Evolutionary conservation across 2,888 invertebrate species (phyloP), one percentile per base, ranked within the genome.

Genomic region (Aromia moschata): DNA sequence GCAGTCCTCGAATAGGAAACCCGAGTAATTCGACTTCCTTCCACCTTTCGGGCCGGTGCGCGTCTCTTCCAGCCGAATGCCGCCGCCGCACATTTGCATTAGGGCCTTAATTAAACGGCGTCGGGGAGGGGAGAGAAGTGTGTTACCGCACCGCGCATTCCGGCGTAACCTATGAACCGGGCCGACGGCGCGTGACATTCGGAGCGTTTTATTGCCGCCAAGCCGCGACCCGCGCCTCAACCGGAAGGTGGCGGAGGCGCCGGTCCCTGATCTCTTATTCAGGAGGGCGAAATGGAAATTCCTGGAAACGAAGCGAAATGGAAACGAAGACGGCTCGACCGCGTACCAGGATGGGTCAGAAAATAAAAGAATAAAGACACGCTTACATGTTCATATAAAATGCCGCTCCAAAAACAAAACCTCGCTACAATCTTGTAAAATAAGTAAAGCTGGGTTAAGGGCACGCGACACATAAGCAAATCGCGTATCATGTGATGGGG

Each of bases 21-120:
- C 54, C 54, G 46, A 36, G 46, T 58, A 54, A 58, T 54, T 58
- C 53, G 40, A 46, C 58, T 58, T 58, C 58, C 58, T 58, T 58
- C 58, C 58, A 58, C 53, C 54, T 58, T 54, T 58, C 45, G 46
- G 54, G 45, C 53, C 54, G 18, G 11, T 37, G 15, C 38, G 33
- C 41, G 33, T 33, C 53, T 58, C 53, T 53, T 53, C 53, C 53
- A 54, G 14, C 30, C 4, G 44, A 37, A 44, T 20, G 37, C 25
- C 25, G 25, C 7, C 15, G 37, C 25, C 25, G 25, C 7, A 53
- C 58, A 58, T 58, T 58, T 58, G 47, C 58, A 58, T 59, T 54
- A 49, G 40, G 16, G 33, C 53, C 45, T 37, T 49, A 59, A 59
- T 59, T 59, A 46, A 59, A 55, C 37, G 54, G 49, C 45, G 36